Evolutionary conservation across 1,140 invertebrate species (phyloP).

Genomic region (Sitophilus oryzae): DNA sequence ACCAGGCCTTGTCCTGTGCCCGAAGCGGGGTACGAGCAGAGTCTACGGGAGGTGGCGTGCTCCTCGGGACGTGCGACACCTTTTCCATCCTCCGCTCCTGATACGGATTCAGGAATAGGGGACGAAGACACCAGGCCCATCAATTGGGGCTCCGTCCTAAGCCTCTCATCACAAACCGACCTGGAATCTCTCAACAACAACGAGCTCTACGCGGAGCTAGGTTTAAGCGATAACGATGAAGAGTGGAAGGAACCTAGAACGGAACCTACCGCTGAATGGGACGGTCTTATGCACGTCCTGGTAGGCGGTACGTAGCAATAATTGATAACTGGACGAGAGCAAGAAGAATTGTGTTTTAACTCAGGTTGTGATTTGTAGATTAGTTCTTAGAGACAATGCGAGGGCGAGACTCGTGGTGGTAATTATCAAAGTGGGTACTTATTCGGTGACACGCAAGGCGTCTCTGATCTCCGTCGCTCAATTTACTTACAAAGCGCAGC

Average conservation of each 20-base stretch:
- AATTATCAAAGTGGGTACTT: constrained; percentile 34
- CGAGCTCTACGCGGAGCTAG: constrained; percentile 55
- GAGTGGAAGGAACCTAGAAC: constrained; percentile 41
- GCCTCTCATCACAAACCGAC: constrained; percentile 75
- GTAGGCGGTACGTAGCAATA: constrained; percentile 44
- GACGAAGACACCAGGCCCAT: constrained; percentile 73
- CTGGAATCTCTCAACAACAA: constrained; percentile 77
- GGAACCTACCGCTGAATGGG: constrained; percentile 39
- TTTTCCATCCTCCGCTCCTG: constrained; percentile 50
- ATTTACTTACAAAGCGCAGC: constrained; percentile 19
- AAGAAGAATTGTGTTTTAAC: no score
- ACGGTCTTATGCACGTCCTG: constrained; percentile 44
- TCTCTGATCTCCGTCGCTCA: constrained; percentile 40
- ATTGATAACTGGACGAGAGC: constrained; percentile 5
- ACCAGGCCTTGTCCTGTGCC: constrained; percentile 45
- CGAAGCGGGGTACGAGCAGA: constrained; percentile 50
- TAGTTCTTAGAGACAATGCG: constrained; percentile 21
- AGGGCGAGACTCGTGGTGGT: background rate
- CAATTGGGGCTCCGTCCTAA: constrained; percentile 86
- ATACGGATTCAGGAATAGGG: constrained; percentile 69
- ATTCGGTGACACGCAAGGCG: constrained; percentile 10
- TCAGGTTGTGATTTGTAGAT: constrained; percentile 44
- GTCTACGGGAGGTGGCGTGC: constrained; percentile 44
- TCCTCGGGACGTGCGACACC: constrained; percentile 57
- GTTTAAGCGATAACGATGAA: constrained; percentile 32